Conservation (phyloP, 2,797 vertebrate genomes). For the Coilia nasus region DNA sequence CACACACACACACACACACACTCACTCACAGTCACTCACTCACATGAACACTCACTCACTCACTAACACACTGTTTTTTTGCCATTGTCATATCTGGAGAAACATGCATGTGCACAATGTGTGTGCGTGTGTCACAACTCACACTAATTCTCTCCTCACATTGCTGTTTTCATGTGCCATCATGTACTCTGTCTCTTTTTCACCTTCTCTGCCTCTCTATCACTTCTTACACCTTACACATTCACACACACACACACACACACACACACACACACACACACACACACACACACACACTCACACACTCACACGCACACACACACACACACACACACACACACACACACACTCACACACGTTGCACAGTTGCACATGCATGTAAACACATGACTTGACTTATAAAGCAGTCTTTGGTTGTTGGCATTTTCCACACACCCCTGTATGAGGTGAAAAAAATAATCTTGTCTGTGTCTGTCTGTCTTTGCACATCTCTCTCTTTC, state of each 20-base stretch:
- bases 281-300: not conserved
- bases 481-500: not conserved
- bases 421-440: not conserved
- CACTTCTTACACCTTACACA: not conserved
- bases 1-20: no score
- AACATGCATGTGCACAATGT: no score
- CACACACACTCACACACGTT: not conserved
- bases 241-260: no score
- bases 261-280: conserved; percentile 3
- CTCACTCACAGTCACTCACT: not conserved
- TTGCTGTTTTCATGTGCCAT: no score
- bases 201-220: no score
- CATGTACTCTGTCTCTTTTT: no score
- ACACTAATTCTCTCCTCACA: no score
- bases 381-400: not conserved
- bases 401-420: not conserved
- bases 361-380: not conserved
- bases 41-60: not conserved
- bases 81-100: no score
- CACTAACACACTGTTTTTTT: not conserved
- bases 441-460: not conserved
- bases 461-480: not conserved
- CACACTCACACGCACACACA: not conserved
- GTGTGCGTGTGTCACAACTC: no score
- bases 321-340: conserved; percentile 8